A percentile compares a stretch with the other conserved stretches of the same genome.
Evolutionary conservation across 2,113 vertebrate species (phyloP).

Genomic region (Cephalopholis sonnerati): DNA sequence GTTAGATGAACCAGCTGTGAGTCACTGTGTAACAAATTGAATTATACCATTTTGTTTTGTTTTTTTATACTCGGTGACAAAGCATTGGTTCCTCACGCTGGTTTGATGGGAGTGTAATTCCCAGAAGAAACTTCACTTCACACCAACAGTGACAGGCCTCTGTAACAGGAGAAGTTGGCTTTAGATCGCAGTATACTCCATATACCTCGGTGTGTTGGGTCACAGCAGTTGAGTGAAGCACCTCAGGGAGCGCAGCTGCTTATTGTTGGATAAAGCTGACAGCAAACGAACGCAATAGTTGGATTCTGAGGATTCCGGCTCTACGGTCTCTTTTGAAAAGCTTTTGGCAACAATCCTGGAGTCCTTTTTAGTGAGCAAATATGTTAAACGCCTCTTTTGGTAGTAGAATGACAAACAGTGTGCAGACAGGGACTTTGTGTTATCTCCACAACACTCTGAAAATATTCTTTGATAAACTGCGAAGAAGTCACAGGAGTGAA

Average conservation of each 20-base stretch:
- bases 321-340: conserved; percentile 35
- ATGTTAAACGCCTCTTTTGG: conserved; percentile 8
- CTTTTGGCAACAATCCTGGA: conserved; percentile 3
- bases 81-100: conserved; percentile 7
- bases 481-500: not conserved
- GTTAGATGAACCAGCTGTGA: conserved; percentile 49
- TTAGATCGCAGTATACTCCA: not conserved
- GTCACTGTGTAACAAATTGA: conserved; percentile 29
- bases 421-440: conserved; percentile 21
- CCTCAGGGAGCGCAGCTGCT: not conserved
- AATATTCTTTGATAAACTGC: conserved; percentile 29
- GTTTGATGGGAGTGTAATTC: conserved; percentile 3
- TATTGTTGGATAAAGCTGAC: conserved; percentile 12
- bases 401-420: conserved; percentile 12
- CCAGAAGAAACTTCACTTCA: conserved; percentile 1
- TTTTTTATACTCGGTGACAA: conserved; percentile 8
- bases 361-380: conserved; percentile 1
- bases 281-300: not conserved
- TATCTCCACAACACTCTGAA: conserved; percentile 16
- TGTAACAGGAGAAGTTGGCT: not conserved
- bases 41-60: conserved; percentile 3
- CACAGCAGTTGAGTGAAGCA: not conserved
- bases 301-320: conserved; percentile 16
- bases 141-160: not conserved
- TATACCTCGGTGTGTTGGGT: not conserved